Percentiles rank a stretch among this genome's conserved stretches.
Evolutionary conservation across 2,113 vertebrate genomes (phyloP).

Genomic region (Halcyon senegalensis): DNA sequence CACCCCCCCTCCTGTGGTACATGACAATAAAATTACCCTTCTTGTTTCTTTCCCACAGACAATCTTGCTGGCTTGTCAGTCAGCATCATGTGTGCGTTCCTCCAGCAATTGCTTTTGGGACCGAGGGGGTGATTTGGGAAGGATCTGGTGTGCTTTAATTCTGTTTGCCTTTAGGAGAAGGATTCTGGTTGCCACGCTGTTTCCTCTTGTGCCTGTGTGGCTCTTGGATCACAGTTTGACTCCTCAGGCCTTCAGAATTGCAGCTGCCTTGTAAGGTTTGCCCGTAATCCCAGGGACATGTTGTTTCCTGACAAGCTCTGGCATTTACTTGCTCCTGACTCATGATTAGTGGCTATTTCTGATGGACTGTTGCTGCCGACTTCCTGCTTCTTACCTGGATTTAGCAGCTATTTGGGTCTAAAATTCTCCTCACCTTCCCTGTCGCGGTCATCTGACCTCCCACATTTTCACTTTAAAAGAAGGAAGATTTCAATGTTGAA

Average conservation of each 20-base stretch:
- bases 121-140: background rate
- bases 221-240: slow-evolving; percentile 18
- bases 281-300: background rate
- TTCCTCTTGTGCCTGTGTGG: background rate
- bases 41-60: slow-evolving; percentile 57
- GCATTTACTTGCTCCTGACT: background rate
- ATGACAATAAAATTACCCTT: slow-evolving; percentile 67
- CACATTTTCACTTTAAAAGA: background rate
- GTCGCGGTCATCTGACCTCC: background rate
- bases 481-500: background rate
- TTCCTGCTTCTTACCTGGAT: background rate
- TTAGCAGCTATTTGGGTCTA: background rate
- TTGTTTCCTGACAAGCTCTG: background rate
- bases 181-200: slow-evolving; percentile 12
- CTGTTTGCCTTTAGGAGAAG: slow-evolving; percentile 21
- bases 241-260: slow-evolving; percentile 23
- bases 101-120: slow-evolving; percentile 31
- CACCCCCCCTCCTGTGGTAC: slow-evolving; percentile 29
- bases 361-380: background rate
- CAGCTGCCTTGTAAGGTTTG: slow-evolving; percentile 3
- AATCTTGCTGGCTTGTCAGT: slow-evolving; percentile 18
- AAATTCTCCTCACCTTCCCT: background rate
- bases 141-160: slow-evolving; percentile 24
- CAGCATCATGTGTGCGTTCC: background rate
- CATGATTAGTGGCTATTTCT: background rate